phyloP scores from a whole-genome alignment of 2,888 invertebrate genomes.

The Pheosia gnoma region DNA sequence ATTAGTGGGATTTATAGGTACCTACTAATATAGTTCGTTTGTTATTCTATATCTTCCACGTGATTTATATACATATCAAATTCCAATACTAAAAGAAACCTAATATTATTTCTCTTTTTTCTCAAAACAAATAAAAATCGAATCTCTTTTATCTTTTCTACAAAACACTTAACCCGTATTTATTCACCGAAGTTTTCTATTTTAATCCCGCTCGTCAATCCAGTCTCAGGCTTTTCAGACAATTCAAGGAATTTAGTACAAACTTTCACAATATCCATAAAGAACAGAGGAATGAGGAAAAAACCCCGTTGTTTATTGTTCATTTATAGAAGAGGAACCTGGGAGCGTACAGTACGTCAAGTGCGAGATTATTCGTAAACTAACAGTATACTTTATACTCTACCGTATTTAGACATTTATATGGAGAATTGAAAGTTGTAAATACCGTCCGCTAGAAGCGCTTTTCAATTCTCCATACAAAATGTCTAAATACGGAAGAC shows the following conservation, averaged over 20 bases:
- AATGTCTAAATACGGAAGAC: no score
- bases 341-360: background rate
- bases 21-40: no score
- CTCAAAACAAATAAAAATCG: constrained; percentile 1
- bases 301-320: constrained; percentile 15
- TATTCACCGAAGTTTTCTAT: constrained; percentile 11
- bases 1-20: no score
- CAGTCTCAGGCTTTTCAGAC: constrained; percentile 8
- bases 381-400: no score
- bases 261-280: constrained; percentile 18
- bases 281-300: constrained; percentile 10
- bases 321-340: constrained; percentile 2
- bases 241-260: constrained; percentile 14
- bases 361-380: no score
- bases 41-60: no score
- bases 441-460: no score
- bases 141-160: constrained; percentile 3
- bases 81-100: background rate
- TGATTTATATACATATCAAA: no score
- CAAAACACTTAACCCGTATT: background rate
- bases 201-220: constrained; percentile 22
- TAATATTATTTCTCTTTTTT: background rate
- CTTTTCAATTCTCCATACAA: constrained; percentile 2
- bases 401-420: no score
- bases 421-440: no score